Evolutionary conservation across 35 echinoderm and acorn worm genomes (phyloP).

Genomic region (Holothuria glaberrima): DNA sequence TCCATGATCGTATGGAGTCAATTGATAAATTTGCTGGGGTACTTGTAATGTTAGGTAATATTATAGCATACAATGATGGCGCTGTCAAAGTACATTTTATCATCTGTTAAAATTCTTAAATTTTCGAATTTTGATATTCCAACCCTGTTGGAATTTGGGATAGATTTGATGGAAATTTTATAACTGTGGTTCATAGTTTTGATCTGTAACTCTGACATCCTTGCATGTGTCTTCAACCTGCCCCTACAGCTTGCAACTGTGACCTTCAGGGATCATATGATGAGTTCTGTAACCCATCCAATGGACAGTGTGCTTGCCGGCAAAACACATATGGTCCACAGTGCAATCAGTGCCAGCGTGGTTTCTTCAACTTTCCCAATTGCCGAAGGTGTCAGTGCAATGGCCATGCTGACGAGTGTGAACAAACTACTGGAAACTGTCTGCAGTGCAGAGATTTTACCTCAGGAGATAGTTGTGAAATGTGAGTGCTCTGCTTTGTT

Average conservation of each 20-base stretch:
- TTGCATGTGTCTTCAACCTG: no score
- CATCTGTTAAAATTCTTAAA: no score
- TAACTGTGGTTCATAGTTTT: not conserved
- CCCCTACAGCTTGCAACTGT: slow-evolving; percentile 78
- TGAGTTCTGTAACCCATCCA: slow-evolving; percentile 74
- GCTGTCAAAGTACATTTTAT: no score
- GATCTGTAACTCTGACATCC: not conserved
- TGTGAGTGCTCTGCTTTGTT: slow-evolving; percentile 31
- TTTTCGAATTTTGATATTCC: no score
- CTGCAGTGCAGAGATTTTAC: slow-evolving; percentile 75
- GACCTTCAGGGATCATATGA: slow-evolving; percentile 67
- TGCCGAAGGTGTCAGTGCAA: slow-evolving; percentile 81
- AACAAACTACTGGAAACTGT: slow-evolving; percentile 70
- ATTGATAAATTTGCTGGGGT: no score
- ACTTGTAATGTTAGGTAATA: no score
- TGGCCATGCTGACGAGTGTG: slow-evolving; percentile 74
- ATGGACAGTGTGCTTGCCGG: slow-evolving; percentile 77
- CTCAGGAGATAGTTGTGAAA: slow-evolving; percentile 74
- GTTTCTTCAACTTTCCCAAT: slow-evolving; percentile 96
- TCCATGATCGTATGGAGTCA: no score
- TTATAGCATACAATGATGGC: no score
- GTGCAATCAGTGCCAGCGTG: slow-evolving; percentile 81
- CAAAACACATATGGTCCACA: slow-evolving; percentile 80
- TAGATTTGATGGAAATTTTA: no score
- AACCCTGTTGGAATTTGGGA: no score